phyloP scores from a whole-genome alignment of 2,888 invertebrate species.

The Limnephilus lunatus region DNA sequence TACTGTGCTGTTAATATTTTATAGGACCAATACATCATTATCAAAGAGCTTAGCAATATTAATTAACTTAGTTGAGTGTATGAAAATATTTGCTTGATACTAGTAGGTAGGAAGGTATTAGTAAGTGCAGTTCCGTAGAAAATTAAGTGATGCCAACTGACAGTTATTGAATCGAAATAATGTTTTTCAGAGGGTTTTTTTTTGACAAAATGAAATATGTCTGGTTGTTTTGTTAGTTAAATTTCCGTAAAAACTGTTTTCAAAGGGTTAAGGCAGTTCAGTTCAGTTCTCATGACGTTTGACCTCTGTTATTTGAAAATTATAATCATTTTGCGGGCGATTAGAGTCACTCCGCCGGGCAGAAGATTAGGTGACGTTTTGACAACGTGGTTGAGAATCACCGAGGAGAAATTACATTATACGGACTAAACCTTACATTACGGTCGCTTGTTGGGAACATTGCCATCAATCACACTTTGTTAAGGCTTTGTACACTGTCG shows the following conservation, averaged over 20 bases:
- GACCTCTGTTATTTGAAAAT: constrained; percentile 63
- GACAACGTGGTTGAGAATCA: constrained; percentile 53
- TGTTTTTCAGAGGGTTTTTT: neutral
- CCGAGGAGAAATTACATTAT: constrained; percentile 29
- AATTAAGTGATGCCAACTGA: neutral
- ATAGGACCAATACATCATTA: neutral
- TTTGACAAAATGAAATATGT: neutral
- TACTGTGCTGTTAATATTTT: neutral
- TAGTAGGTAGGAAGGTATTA: neutral
- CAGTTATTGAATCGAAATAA: neutral
- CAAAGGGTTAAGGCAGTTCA: constrained; percentile 48
- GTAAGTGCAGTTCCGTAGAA: too few relatives aligned
- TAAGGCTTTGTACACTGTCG: constrained; percentile 11
- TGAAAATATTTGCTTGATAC: neutral
- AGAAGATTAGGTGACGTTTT: constrained; percentile 62
- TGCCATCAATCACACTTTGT: neutral
- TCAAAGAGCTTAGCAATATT: too few relatives aligned
- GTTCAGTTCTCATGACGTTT: constrained; percentile 65
- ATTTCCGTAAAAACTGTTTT: neutral
- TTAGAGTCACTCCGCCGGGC: constrained; percentile 57
- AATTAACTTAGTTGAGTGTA: too few relatives aligned
- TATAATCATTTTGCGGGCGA: constrained; percentile 62
- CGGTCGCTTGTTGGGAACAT: constrained; percentile 7
- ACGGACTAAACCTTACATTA: constrained; percentile 21
- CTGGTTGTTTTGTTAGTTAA: neutral